Evolutionary conservation across 2,113 vertebrate genomes (phyloP), one percentile per base, ranked within the genome.

Genomic region (Panthera uncia): DNA sequence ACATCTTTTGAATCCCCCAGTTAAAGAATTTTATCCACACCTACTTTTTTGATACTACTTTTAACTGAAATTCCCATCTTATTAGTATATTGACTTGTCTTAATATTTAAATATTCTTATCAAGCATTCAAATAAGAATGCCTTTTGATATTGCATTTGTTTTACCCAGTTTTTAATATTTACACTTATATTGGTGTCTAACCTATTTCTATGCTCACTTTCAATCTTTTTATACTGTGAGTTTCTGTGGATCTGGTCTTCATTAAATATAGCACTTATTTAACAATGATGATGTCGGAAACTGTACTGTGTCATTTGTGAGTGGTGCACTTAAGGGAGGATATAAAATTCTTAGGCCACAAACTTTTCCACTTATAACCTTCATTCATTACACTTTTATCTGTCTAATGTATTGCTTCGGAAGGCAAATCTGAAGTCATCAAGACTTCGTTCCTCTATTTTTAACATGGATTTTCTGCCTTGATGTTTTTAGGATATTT

Each of bases 401-500:
- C 65, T 81, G 9, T 71, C 36, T 85, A 19, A 57, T 95, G n/a
- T 66, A 38, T 45, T 87, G 4, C 65, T 87, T 95, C 57, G n/a
- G 15, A 68, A 85, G 84, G 33, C 8, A 83, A 86, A 84, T 68
- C 4, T 65, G 61, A 73, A 83, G 8, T 83, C 33, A 66, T 41
- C 1, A 23, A 48, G 33, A 91, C 29, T 91, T 76, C 25, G 83
- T 57, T 78, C 3, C 18, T 82, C 45, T 81, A n/a, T 94, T 73
- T 90, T 27, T 92, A 95, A 89, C 31, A 29, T 78, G 12, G 14
- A 95, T 89, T 83, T 96, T 95, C 80, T 95, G 19, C 84, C 69
- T 95, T 95, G 41, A 61, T 93, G 66, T 80, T 94, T 96, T 79
- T 80, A 96, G 95, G 38, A 71, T 74, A 61, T 63, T 90, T 96